phyloP scores from a whole-genome alignment of 2,113 vertebrate species.

The Saimiri boliviensis region DNA sequence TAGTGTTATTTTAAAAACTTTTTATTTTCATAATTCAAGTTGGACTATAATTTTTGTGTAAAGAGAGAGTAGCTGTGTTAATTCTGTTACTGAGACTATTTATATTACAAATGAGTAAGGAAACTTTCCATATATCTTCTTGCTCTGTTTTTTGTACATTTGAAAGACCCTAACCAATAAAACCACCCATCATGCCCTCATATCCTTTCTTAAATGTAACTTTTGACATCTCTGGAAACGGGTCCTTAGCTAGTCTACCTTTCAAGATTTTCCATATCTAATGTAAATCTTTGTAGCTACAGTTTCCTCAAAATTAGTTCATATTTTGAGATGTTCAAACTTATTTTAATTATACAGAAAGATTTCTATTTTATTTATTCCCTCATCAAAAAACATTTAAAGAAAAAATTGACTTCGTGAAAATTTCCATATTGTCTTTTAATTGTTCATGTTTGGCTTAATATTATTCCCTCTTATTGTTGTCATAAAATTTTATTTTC shows the following conservation, averaged over 20 bases:
- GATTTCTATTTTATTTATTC: background rate
- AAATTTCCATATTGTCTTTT: background rate
- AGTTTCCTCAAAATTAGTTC: background rate
- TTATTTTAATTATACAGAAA: background rate
- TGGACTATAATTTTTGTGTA: background rate
- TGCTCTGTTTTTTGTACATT: background rate
- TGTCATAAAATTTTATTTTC: background rate
- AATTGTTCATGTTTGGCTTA: background rate
- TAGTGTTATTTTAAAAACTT: background rate
- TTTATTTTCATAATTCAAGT: background rate
- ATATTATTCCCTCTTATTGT: background rate
- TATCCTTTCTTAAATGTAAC: background rate
- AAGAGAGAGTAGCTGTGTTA: background rate
- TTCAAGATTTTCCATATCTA: background rate
- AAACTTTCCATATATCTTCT: background rate
- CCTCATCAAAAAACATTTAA: background rate
- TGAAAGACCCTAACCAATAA: background rate
- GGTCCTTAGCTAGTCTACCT: background rate
- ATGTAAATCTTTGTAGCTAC: background rate
- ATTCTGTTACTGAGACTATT: background rate
- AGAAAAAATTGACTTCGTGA: background rate
- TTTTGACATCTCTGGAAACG: background rate
- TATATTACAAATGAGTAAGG: background rate
- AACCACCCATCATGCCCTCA: background rate
- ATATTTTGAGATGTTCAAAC: background rate